These are phyloP conservation scores for Archivesica marissinica DNA, from an alignment of 1,140 invertebrate genomes.

Conservation along the genomic window DNA sequence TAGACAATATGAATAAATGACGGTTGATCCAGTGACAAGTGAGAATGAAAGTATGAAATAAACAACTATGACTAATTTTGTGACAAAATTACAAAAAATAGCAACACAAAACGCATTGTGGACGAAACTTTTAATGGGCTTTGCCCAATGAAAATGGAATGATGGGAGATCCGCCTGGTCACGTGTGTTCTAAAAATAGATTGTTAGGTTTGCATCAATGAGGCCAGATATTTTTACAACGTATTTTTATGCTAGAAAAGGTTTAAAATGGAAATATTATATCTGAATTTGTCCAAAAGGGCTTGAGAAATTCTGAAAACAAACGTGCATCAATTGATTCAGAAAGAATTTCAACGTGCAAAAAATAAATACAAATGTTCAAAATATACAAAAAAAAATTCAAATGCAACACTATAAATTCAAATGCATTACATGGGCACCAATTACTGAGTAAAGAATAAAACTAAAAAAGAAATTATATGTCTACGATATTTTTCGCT, in stretches of 20 bases:
- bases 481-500: no score
- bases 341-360: no score
- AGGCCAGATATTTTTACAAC: no score
- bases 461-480: not conserved
- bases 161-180: slow-evolving; percentile 52
- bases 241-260: no score
- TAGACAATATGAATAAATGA: slow-evolving; percentile 43
- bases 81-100: slow-evolving; percentile 55
- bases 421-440: slow-evolving; percentile 35
- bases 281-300: slow-evolving; percentile 42
- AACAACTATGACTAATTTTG: slow-evolving; percentile 57
- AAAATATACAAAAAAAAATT: slow-evolving; percentile 47
- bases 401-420: slow-evolving; percentile 28
- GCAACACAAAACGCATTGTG: slow-evolving; percentile 51
- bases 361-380: slow-evolving; percentile 52
- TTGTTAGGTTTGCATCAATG: no score
- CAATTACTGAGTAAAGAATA: slow-evolving; percentile 6
- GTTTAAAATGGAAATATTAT: no score
- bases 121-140: slow-evolving; percentile 61
- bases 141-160: slow-evolving; percentile 60
- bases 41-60: slow-evolving; percentile 6
- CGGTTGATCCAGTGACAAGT: no score
- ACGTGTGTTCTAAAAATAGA: slow-evolving; percentile 35
- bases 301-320: not conserved
- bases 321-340: not conserved